These are phyloP conservation scores for Gastracanthus pulcherrimus DNA, from an alignment of 2,888 invertebrate genomes.

Conservation along the genomic window DNA sequence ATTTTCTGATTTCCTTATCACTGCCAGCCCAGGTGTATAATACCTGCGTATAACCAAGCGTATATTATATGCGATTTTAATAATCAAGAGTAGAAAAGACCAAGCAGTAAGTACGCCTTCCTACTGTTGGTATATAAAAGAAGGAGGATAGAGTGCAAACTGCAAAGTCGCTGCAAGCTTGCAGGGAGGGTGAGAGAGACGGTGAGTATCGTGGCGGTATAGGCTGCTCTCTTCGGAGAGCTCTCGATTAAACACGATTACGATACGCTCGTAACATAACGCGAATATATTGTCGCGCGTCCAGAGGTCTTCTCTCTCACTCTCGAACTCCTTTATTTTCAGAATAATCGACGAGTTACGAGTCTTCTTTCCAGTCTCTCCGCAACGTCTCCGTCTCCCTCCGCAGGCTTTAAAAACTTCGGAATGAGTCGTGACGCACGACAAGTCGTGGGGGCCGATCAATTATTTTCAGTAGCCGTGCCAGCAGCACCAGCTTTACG, in stretches of 20 bases:
- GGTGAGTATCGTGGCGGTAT: neutral
- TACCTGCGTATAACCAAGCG: neutral
- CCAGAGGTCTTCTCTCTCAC: neutral
- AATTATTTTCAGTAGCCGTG: constrained; percentile 57
- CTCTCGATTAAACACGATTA: constrained; percentile 31
- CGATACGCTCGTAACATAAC: constrained; percentile 36
- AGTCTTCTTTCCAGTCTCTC: neutral
- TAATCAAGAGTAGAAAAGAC: neutral
- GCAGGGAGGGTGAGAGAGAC: neutral
- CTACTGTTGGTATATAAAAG: neutral
- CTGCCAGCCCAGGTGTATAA: neutral
- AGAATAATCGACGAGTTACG: constrained; percentile 19
- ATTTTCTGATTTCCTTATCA: constrained; percentile 34
- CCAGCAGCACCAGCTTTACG: neutral
- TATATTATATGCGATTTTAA: constrained; percentile 6
- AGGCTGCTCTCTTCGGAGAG: neutral
- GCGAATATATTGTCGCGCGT: constrained; percentile 33
- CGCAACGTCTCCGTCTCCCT: neutral
- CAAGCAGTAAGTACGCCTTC: no score
- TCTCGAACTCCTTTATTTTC: constrained; percentile 1
- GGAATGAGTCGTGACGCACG: constrained; percentile 37
- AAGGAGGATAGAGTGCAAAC: neutral
- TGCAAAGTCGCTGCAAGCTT: neutral
- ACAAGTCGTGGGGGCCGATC: constrained; percentile 53
- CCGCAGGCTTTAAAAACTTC: neutral